Base-by-base conservation (phyloP, 1,140 invertebrate species). In the Papilio machaon region DNA sequence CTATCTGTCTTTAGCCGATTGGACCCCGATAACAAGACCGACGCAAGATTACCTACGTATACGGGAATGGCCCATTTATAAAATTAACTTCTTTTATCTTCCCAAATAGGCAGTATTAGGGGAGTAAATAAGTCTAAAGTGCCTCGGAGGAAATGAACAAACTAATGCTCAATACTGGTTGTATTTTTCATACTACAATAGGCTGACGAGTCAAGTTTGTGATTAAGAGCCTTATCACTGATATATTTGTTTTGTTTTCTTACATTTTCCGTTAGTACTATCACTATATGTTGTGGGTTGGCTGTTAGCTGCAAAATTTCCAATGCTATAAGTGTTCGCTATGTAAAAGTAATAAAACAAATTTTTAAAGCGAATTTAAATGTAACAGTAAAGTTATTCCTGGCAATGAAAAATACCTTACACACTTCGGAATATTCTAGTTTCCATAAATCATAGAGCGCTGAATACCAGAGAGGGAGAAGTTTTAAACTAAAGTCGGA, bases 1-100 rank as follows among this genome's bases (percentile, higher is more conserved):
- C 91, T 93, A 93, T 94, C 91, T 92, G 89, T 93, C 92, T 93
- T 91, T 87, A 87, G 84, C 86, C 90, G 89, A 93, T 92, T 92
- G 88, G 85, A 86, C 86, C 81, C 87, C 86, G 91, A 93, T 92
- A 93, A 90, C 89, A 86, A 82, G 79, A 82, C 85, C 88, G 82
- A 89, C 88, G 89, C 86, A 91, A 91, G 89, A 92, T 93, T 93
- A 91, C 88, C 86, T 87, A 89, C 88, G 86, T 90, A 88, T 89
- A 91, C 85, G 88, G 83, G 85, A 91, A 93, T 92, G 84, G 88
- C 82, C 90, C 88, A 92, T 92, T 92, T 91, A 92, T 91, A 90
- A 89, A 92, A 92, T 92, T 92, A 91, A 91, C 87, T 89, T 91
- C 88, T 89, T 92, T 90, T 91, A 90, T 91, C 88, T 89, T 86